Evolutionary conservation across 2,113 vertebrate genomes (phyloP).

Genomic region (Peromyscus maniculatus): DNA sequence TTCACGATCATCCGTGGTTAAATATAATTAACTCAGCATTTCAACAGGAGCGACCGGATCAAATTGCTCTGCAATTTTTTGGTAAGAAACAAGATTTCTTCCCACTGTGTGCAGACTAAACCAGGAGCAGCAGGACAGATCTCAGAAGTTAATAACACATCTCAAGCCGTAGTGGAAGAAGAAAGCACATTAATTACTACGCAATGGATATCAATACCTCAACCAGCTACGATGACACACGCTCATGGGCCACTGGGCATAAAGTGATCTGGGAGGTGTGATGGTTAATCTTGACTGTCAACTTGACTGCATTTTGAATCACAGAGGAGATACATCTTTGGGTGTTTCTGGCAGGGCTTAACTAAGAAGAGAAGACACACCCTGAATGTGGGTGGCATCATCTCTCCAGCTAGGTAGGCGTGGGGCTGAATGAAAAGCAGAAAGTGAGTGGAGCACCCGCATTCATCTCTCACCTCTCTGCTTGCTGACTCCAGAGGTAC

Average conservation of each 20-base stretch:
- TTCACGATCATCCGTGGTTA: conserved; percentile 79
- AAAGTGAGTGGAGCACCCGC: neutral
- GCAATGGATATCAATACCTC: neutral
- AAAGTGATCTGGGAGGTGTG: neutral
- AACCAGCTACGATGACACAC: neutral
- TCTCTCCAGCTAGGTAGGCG: too few relatives aligned
- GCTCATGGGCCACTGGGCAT: neutral
- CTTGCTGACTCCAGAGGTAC: neutral
- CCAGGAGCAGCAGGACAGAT: conserved; percentile 70
- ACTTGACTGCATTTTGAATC: neutral
- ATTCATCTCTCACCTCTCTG: neutral
- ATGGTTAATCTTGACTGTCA: neutral
- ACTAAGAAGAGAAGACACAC: neutral
- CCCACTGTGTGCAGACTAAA: conserved; percentile 73
- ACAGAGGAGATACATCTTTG: neutral
- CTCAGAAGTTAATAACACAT: conserved; percentile 67
- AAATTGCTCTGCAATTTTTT: conserved; percentile 76
- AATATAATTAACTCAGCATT: conserved; percentile 85
- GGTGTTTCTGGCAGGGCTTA: neutral
- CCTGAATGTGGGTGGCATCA: too few relatives aligned
- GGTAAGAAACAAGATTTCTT: conserved; percentile 70
- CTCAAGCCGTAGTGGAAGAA: conserved; percentile 46
- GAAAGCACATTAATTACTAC: conserved; percentile 31
- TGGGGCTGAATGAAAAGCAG: neutral
- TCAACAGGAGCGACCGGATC: conserved; percentile 84